Base-by-base conservation (phyloP, 2,888 invertebrate genomes). In the Eupithecia pulchellata region DNA sequence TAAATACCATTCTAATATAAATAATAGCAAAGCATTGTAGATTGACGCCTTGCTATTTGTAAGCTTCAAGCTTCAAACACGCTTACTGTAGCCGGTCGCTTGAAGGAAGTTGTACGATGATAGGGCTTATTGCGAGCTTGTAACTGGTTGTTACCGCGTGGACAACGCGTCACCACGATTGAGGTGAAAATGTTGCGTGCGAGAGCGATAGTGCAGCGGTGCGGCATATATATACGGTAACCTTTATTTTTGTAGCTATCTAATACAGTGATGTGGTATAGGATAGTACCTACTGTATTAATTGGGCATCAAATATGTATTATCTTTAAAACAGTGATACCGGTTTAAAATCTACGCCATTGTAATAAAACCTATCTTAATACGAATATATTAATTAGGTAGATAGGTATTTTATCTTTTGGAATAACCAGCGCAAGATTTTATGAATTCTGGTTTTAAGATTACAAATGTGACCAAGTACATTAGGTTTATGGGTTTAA, bases 331-430 rank as follows among this genome's bases (percentile, higher is more conserved):
- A 52, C 52, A 13, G 20, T 52, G 52, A 25, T 52, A 52, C 52
- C 52, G 52, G 52, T 52, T 52, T 13, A 52, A 25, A 13, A 2
- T 25, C 52, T 13, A 52, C 25, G 52, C 34, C 39, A 68, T 57
- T 9, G 55, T 57, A 29, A 63, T 34, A 25, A 63, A 68, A 63
- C 36, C 63, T 57, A 57, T 63, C 63, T 63, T 62, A 68, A 68
- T 68, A 57, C 39, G 57, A 29, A 55, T 29, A 20, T 39, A 70
- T 57, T 57, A 57, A 62, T 66, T 61, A 64, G 60, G 39, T 17
- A 60, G 39, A 65, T 60, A 60, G 30, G 42, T 11, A 66, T 60
- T 27, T 61, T 55, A 62, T 62, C n/a, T 69, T 47, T 52, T 4
- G 25, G 27, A 65, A 62, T 68, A 61, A 13, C 9, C 58, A 29